Percentiles rank a stretch among this genome's conserved stretches.
These are phyloP conservation scores for Strigops habroptila DNA, from an alignment of 2,113 vertebrate species.

Conservation along the genomic window DNA sequence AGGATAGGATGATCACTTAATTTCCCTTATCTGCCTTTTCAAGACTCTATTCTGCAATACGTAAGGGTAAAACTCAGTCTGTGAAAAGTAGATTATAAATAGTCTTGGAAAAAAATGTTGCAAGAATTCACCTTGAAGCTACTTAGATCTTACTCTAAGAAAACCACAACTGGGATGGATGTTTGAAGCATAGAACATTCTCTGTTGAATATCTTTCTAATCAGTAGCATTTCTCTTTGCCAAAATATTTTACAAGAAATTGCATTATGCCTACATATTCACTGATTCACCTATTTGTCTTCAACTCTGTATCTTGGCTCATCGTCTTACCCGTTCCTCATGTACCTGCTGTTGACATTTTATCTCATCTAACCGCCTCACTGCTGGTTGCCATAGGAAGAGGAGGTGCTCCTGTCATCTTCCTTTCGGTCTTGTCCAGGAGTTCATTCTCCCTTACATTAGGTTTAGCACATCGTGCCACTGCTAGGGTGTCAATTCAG, in stretches of 20 bases:
- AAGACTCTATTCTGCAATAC: neutral
- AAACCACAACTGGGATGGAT: accelerated
- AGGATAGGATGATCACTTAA: neutral
- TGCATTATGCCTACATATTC: neutral
- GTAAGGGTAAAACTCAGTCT: neutral
- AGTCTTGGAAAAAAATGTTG: neutral
- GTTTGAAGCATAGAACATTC: neutral
- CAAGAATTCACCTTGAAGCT: neutral
- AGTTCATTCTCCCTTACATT: neutral
- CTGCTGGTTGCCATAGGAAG: neutral
- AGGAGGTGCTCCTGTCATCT: neutral
- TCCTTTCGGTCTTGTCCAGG: neutral
- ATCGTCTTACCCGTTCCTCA: neutral
- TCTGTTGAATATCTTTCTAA: neutral
- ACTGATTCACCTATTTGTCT: neutral
- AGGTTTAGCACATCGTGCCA: accelerated
- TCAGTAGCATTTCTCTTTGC: neutral
- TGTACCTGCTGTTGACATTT: neutral
- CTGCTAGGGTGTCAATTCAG: neutral
- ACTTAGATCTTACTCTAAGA: neutral
- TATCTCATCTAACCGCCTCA: neutral
- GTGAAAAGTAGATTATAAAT: neutral
- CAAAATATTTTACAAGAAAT: neutral
- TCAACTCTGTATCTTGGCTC: neutral
- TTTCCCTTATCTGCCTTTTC: neutral